These are phyloP conservation scores for Brachymystax lenok DNA, from an alignment of 2,797 vertebrate species.

Conservation along the genomic window DNA sequence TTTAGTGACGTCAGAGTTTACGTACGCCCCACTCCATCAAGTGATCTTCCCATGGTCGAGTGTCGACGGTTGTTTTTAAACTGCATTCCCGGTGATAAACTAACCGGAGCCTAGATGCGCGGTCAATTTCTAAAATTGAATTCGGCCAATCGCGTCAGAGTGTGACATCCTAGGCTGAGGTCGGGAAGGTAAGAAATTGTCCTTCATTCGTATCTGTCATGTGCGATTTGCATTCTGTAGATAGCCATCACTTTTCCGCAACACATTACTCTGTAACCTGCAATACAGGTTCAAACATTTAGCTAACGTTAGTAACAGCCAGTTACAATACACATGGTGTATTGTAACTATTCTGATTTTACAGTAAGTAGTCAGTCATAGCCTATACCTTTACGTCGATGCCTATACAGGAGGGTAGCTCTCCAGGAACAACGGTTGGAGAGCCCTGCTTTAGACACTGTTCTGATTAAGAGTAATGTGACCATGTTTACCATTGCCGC, in stretches of 20 bases:
- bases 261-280: background rate
- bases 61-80: conserved; percentile 7
- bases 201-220: background rate
- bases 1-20: background rate
- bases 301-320: background rate
- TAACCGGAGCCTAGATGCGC: conserved; percentile 27
- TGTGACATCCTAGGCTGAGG: conserved; percentile 11
- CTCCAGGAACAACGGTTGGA: no score
- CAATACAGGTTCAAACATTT: background rate
- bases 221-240: background rate
- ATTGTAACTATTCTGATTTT: no score
- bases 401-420: no score
- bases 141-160: background rate
- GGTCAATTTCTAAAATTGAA: conserved; percentile 3
- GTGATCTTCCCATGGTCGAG: background rate
- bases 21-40: background rate
- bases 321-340: background rate
- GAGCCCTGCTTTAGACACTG: no score
- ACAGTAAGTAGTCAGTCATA: no score
- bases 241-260: background rate
- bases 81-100: conserved; percentile 22
- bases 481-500: background rate
- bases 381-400: no score
- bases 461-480: no score
- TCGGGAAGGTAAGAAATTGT: conserved; percentile 23